These are phyloP conservation scores for Pterocles burchelli DNA, from an alignment of 2,113 vertebrate genomes.

Conservation along the genomic window DNA sequence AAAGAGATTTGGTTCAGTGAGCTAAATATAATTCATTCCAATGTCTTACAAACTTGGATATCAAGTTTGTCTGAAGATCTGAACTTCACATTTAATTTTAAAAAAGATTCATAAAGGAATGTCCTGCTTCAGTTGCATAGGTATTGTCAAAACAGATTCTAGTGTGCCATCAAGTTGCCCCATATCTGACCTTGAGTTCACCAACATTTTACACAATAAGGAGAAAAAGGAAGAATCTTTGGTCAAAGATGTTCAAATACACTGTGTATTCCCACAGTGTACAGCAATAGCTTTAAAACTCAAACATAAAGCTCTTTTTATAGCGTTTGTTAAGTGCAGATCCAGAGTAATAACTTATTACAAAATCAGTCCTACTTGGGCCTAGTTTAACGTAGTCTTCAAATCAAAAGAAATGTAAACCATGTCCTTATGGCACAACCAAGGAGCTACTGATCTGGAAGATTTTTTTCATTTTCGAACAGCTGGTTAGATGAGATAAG, in stretches of 20 bases:
- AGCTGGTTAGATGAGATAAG: not conserved
- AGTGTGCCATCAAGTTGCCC: not conserved
- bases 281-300: not conserved
- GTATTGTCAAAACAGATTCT: not conserved
- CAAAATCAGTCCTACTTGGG: not conserved
- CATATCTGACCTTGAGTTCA: not conserved
- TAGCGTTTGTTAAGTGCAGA: not conserved
- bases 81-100: not conserved
- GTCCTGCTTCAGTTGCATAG: not conserved
- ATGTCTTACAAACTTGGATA: not conserved
- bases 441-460: not conserved
- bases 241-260: not conserved
- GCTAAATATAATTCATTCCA: not conserved
- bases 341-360: not conserved
- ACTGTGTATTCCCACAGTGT: not conserved
- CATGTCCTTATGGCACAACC: not conserved
- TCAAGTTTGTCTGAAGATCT: not conserved
- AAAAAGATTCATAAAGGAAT: not conserved
- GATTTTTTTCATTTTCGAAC: not conserved
- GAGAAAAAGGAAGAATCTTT: not conserved
- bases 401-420: not conserved
- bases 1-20: not conserved
- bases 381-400: not conserved
- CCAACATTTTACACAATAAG: not conserved
- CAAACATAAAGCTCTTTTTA: not conserved